A percentile compares a stretch with the other conserved stretches of the same genome.
Evolutionary conservation across 2,113 vertebrate species (phyloP).

Genomic region (Crotophaga sulcirostris): DNA sequence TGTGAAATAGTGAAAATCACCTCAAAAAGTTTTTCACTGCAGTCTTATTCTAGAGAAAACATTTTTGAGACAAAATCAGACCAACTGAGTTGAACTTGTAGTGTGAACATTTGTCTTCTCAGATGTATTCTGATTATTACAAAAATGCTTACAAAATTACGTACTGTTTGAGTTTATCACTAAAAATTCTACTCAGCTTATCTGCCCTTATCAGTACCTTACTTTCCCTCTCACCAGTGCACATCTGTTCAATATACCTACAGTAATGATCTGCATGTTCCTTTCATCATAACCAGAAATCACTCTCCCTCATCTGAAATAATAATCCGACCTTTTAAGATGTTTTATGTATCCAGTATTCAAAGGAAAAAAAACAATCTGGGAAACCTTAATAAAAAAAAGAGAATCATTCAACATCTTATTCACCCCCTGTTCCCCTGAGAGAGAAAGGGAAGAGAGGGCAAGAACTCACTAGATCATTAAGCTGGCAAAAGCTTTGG

Average conservation of each 20-base stretch:
- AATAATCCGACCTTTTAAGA: constrained; percentile 35
- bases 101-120: neutral
- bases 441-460: neutral
- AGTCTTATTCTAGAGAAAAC: constrained; percentile 31
- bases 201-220: constrained; percentile 1
- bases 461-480: neutral
- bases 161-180: constrained; percentile 37
- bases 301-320: neutral
- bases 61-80: constrained; percentile 60
- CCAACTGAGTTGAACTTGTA: constrained; percentile 21
- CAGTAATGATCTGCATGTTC: constrained; percentile 48
- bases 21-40: constrained; percentile 24
- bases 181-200: constrained; percentile 41
- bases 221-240: neutral
- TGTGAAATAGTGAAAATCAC: constrained; percentile 38
- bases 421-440: neutral
- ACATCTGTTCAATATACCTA: neutral
- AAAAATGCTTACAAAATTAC: constrained; percentile 64
- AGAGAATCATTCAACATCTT: neutral
- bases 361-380: constrained; percentile 16
- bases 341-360: constrained; percentile 16
- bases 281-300: neutral
- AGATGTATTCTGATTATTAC: constrained; percentile 25
- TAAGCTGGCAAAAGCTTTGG: constrained; percentile 20
- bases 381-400: constrained; percentile 21